Base-by-base conservation (phyloP, 2,888 invertebrate species). In the Trichacis sp. region DNA sequence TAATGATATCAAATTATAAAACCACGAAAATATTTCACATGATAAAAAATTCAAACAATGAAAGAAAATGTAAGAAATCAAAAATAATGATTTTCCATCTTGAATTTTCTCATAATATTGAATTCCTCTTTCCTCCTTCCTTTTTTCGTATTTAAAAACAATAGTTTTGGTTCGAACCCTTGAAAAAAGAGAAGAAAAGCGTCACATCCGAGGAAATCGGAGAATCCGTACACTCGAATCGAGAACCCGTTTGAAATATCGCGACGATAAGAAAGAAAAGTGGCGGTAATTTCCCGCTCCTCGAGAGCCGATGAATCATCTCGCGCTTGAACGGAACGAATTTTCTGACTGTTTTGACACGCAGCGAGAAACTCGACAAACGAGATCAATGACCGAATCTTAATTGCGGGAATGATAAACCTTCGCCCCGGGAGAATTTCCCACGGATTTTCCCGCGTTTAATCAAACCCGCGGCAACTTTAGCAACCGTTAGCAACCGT, bases 151-250 rank as follows among this genome's bases (percentile, higher is more conserved):
- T n/a, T n/a, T n/a, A n/a, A n/a, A n/a, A n/a, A n/a, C n/a, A n/a
- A n/a, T n/a, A n/a, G n/a, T n/a, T n/a, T n/a, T n/a, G n/a, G n/a
- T n/a, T n/a, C n/a, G n/a, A n/a, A n/a, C n/a, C n/a, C n/a, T n/a
- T n/a, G n/a, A n/a, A n/a, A n/a, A n/a, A n/a, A n/a, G n/a, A n/a
- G n/a, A n/a, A n/a, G n/a, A n/a, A n/a, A n/a, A n/a, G n/a, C n/a
- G n/a, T n/a, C n/a, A n/a, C n/a, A n/a, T n/a, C n/a, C n/a, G n/a
- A n/a, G n/a, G n/a, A n/a, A 62, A 55, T 68, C 68, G 68, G 68
- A 68, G 68, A 60, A 68, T 64, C 64, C 55, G 63, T 64, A 60
- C n/a, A n/a, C 68, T 56, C 33, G 36, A 15, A 43, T 9, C 18
- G 15, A 12, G 1, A 11, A 14, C 19, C 8, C 14, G 19, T 19